These are phyloP conservation scores for Notoglanidium macrostoma DNA, from an alignment of 2,797 vertebrate genomes.

Conservation along the genomic window DNA sequence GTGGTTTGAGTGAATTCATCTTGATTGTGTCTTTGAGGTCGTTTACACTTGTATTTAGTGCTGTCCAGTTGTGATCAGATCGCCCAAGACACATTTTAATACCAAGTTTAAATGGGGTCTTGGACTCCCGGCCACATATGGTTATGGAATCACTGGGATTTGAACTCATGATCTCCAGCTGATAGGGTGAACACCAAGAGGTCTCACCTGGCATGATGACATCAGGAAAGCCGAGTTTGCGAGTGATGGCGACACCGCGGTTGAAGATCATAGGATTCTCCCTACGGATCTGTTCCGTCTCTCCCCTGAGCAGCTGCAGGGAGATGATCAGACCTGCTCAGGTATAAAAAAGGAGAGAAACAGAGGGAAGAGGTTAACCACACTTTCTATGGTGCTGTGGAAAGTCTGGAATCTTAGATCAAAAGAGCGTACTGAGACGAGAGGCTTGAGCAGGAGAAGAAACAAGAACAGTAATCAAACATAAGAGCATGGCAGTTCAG, in stretches of 20 bases:
- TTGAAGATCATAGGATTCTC: slow-evolving; percentile 96
- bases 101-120: too few species aligned
- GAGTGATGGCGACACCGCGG: slow-evolving; percentile 91
- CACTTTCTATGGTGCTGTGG: background rate
- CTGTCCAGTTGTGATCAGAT: too few species aligned
- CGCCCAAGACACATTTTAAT: too few species aligned
- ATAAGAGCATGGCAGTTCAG: slow-evolving; percentile 4
- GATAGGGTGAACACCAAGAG: background rate
- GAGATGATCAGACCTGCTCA: slow-evolving; percentile 91
- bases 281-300: slow-evolving; percentile 94
- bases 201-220: slow-evolving; percentile 97
- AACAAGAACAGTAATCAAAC: slow-evolving; percentile 4
- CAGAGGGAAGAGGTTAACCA: slow-evolving; percentile 8
- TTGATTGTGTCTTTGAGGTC: too few species aligned
- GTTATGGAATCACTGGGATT: background rate
- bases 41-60: too few species aligned
- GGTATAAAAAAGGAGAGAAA: slow-evolving; percentile 52
- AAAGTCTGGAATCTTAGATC: slow-evolving; percentile 8
- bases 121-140: background rate
- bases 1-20: too few species aligned
- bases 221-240: slow-evolving; percentile 97
- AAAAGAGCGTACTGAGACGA: background rate
- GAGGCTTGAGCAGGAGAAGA: background rate
- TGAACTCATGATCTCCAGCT: background rate
- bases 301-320: slow-evolving; percentile 93